phyloP scores from a whole-genome alignment of 2,113 vertebrate genomes.

The human region GRCh38 chr5:166469501-166470000 shows the following conservation, averaged over 20 bases:
- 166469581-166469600: not conserved
- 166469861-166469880: not conserved
- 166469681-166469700: not conserved
- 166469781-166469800: not conserved
- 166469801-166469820: not conserved
- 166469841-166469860: not conserved
- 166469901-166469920: not conserved
- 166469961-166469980: not conserved
- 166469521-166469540: too few species aligned
- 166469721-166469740: not conserved
- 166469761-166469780: not conserved
- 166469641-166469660: not conserved
- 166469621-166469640: not conserved
- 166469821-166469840: not conserved
- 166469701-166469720: not conserved
- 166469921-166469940: not conserved
- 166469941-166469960: not conserved
- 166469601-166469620: not conserved
- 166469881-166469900: not conserved
- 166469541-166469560: not conserved
- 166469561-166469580: not conserved
- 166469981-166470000: not conserved
- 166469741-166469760: not conserved
- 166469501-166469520: too few species aligned
- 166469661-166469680: not conserved